Conservation (phyloP, 2,888 invertebrate genomes). For the Dorcus parallelipipedus region DNA sequence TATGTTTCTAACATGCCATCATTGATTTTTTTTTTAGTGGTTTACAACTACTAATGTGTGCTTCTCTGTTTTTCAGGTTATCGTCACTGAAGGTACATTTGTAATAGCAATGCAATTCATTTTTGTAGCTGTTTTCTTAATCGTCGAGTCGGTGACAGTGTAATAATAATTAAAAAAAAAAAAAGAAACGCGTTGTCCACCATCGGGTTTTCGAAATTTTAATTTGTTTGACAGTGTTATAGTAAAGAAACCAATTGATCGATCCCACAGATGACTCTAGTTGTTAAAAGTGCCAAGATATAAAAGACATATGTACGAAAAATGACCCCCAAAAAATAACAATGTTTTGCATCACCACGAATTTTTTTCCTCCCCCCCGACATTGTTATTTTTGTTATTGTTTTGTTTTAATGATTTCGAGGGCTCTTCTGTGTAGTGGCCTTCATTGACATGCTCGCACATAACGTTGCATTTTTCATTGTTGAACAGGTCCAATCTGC, state of each 20-base stretch:
- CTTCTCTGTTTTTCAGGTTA: slow-evolving; percentile 43
- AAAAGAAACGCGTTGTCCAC: neutral
- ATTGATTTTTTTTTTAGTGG: slow-evolving; percentile 30
- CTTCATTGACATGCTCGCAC: too few species aligned
- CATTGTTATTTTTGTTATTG: neutral
- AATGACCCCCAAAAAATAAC: too few species aligned
- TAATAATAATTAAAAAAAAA: slow-evolving; percentile 2
- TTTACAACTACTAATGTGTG: slow-evolving; percentile 37
- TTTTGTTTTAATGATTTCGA: slow-evolving; percentile 7
- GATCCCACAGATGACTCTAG: too few species aligned
- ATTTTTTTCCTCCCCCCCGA: too few species aligned
- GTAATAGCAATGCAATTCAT: neutral
- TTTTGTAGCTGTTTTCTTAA: neutral
- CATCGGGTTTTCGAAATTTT: too few species aligned
- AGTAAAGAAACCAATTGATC: too few species aligned
- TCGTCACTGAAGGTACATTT: slow-evolving; percentile 12
- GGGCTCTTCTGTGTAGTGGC: neutral
- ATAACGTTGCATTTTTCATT: slow-evolving; percentile 15
- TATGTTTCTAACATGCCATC: neutral
- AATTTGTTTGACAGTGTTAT: too few species aligned
- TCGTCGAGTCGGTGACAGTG: neutral
- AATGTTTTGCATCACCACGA: too few species aligned
- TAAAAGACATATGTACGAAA: too few species aligned
- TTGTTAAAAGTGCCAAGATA: too few species aligned
- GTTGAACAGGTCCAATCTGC: slow-evolving; percentile 54